These are phyloP conservation scores for Lithobates pipiens DNA, from an alignment of 2,797 vertebrate species.

Conservation along the genomic window DNA sequence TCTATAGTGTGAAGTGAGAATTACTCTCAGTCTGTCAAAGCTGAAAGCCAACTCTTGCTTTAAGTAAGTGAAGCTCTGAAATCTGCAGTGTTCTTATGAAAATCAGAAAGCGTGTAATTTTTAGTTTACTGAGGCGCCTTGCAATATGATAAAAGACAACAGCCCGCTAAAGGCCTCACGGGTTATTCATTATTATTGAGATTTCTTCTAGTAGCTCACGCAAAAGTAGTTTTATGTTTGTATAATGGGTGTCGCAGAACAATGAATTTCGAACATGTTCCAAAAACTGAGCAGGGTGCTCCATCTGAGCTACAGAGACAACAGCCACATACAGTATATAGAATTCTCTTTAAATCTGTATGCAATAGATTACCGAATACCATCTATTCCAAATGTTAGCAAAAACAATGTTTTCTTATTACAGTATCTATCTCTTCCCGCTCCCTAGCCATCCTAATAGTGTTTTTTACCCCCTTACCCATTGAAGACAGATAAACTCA, in stretches of 20 bases:
- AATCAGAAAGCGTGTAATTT: slow-evolving; percentile 54
- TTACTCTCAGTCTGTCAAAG: slow-evolving; percentile 62
- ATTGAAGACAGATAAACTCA: too few species aligned
- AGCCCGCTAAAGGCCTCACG: slow-evolving; percentile 37
- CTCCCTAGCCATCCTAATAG: too few species aligned
- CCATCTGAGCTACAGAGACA: not conserved
- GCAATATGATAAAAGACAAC: slow-evolving; percentile 54
- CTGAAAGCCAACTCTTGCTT: slow-evolving; percentile 52
- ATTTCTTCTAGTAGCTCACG: slow-evolving; percentile 38
- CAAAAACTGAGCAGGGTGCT: slow-evolving; percentile 6
- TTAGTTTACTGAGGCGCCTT: slow-evolving; percentile 48
- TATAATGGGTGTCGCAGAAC: slow-evolving; percentile 5
- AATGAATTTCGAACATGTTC: slow-evolving; percentile 1
- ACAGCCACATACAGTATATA: not conserved
- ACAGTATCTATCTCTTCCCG: too few species aligned
- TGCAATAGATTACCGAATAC: too few species aligned
- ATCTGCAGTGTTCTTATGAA: slow-evolving; percentile 52
- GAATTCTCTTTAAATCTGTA: too few species aligned
- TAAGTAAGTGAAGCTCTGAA: slow-evolving; percentile 58
- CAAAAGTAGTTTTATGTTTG: slow-evolving; percentile 43
- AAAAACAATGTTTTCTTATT: too few species aligned
- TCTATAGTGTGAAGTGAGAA: slow-evolving; percentile 61
- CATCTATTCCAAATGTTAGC: too few species aligned
- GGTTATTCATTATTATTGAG: slow-evolving; percentile 52
- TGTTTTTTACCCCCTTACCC: too few species aligned